These are phyloP conservation scores for Herpetotheres cachinnans DNA, from an alignment of 2,113 vertebrate genomes.

Conservation along the genomic window DNA sequence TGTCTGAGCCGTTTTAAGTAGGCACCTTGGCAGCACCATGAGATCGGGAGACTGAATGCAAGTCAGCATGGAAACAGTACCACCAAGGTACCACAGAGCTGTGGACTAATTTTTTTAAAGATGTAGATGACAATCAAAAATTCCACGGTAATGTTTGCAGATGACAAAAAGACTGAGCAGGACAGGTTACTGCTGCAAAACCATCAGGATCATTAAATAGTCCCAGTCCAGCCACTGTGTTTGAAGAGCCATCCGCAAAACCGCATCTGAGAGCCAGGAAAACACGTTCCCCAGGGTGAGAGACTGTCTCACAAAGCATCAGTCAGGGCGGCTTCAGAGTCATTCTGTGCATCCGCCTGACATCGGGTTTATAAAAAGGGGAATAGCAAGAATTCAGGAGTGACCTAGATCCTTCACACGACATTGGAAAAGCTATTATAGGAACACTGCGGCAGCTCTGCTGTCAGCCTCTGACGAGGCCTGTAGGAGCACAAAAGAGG, in stretches of 20 bases:
- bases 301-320: neutral
- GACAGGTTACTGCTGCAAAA: neutral
- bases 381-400: slow-evolving; percentile 14
- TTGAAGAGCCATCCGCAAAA: neutral
- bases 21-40: neutral
- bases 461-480: neutral
- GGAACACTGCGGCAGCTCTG: neutral
- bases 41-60: neutral
- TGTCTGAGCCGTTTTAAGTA: neutral
- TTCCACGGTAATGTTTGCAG: neutral
- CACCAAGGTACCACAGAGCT: neutral
- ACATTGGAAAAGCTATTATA: slow-evolving; percentile 18
- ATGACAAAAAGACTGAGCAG: neutral
- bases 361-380: neutral
- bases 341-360: neutral
- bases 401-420: slow-evolving; percentile 56
- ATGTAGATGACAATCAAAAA: neutral
- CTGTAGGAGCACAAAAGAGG: neutral
- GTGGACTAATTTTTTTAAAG: neutral
- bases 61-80: neutral
- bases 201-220: neutral
- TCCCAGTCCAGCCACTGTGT: neutral
- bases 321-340: neutral
- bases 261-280: neutral
- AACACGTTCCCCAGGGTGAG: neutral